Evolutionary conservation across 1,140 invertebrate genomes (phyloP), one percentile per base, ranked within the genome.

Genomic region (Heliconius congener): DNA sequence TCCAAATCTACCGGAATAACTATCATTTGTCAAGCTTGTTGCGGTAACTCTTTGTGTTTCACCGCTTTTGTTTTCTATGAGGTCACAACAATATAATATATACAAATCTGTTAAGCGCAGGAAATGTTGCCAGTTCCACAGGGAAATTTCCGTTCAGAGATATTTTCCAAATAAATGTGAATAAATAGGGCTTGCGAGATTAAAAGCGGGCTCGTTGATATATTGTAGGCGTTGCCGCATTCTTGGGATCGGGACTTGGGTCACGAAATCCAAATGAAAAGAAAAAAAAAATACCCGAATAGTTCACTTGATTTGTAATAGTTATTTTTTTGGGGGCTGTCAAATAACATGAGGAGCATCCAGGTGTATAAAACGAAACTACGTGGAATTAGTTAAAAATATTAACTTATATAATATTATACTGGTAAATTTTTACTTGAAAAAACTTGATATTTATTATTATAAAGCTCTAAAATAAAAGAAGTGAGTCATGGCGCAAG

Each of bases 161-260:
- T 92, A 90, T 90, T 87, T 90, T 90, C 85, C 83, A 86, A 90
- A 91, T 92, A 91, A 92, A 92, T 92, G 89, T 90, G 84, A 90
- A 92, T 91, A 92, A 92, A 92, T 92, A 92, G 89, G 88, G 83
- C 87, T 87, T 85, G 86, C 79, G 90, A 90, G 91, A 91, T 92
- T 92, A 92, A 91, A 90, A 89, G 88, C 90, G 83, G 85, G 50
- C 75, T 39, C 72, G 79, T 71, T 81, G 79, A 81, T 77, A 81
- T 77, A 81, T 81, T 52, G 71, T 73, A 78, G 77, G 46, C 71
- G 46, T 73, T 71, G 77, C 39, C 75, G 60, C 76, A 42, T 77
- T 70, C 76, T 77, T 37, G 66, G 76, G 37, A 42, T 39, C 60
- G 71, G 76, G 76, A 77, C 70, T 52, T 50, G 70, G 70, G 75